Conservation (phyloP, 2,888 invertebrate species). For the Pseudeuparius sepicola region DNA sequence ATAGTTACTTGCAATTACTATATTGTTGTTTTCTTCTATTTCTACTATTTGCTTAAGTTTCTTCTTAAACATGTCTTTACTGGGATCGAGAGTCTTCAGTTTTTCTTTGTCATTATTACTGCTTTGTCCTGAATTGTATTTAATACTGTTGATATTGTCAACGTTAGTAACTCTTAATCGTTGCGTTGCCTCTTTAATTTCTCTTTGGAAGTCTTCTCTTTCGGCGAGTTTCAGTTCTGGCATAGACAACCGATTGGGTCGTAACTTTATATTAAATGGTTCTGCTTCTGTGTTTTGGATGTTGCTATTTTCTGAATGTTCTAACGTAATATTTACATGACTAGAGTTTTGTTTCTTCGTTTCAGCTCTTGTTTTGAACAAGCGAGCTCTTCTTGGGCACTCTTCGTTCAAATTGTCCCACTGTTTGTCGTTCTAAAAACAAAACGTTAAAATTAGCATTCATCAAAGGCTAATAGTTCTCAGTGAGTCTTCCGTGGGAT, state of each 20-base stretch:
- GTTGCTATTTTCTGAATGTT: conserved; percentile 10
- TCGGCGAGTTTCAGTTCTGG: conserved; percentile 39
- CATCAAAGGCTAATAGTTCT: conserved; percentile 5
- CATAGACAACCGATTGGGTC: conserved; percentile 30
- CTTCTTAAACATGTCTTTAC: conserved; percentile 41
- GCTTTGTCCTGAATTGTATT: conserved; percentile 31
- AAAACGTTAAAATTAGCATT: no score
- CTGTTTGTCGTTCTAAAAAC: conserved; percentile 21
- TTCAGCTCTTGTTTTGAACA: conserved; percentile 68
- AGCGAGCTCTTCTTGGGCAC: conserved; percentile 47
- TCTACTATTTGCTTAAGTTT: conserved; percentile 43
- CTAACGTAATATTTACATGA: conserved; percentile 29
- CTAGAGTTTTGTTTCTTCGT: conserved; percentile 43
- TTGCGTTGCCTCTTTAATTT: conserved; percentile 40
- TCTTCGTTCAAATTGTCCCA: conserved; percentile 38
- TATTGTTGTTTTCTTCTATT: conserved; percentile 42
- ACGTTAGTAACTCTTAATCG: conserved; percentile 28
- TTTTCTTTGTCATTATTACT: conserved; percentile 41
- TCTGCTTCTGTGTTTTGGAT: conserved; percentile 13
- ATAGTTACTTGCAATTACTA: conserved; percentile 29
- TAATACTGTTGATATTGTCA: conserved; percentile 13
- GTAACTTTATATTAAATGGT: conserved; percentile 29
- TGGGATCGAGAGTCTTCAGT: conserved; percentile 39
- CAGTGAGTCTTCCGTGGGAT: no score
- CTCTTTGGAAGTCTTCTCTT: conserved; percentile 45